These are phyloP conservation scores for Tragopan temminckii DNA, from an alignment of 2,797 vertebrate genomes.

Conservation along the genomic window DNA sequence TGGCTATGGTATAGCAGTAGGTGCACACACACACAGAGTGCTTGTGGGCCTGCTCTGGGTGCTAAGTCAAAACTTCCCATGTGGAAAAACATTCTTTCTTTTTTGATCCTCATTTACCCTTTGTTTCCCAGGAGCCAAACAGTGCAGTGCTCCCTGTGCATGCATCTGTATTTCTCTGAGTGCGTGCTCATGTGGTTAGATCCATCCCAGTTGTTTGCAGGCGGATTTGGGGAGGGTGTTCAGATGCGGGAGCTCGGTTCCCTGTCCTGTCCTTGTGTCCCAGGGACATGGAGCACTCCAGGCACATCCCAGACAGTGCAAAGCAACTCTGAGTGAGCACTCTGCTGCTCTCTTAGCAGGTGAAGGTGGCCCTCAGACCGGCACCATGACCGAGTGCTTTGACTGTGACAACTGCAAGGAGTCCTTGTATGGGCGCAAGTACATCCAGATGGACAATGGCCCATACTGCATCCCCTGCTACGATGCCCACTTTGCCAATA, in stretches of 20 bases:
- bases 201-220: not conserved
- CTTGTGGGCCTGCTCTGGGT: not conserved
- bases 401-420: constrained; percentile 98
- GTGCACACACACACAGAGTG: accelerated
- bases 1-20: not conserved
- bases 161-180: not conserved
- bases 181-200: not conserved
- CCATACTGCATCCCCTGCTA: constrained; percentile 99
- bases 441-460: constrained; percentile 94
- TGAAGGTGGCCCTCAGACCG: constrained; percentile 59
- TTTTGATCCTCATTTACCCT: not conserved
- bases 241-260: not conserved
- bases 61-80: not conserved
- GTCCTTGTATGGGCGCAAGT: constrained; percentile 96
- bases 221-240: not conserved
- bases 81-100: not conserved
- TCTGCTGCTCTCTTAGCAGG: constrained; percentile 1
- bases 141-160: not conserved
- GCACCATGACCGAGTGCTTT: constrained; percentile 94
- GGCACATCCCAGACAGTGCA: accelerated
- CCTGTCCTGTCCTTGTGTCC: not conserved
- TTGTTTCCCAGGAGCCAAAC: not conserved
- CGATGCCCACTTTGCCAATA: constrained; percentile 96
- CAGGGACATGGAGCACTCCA: accelerated
- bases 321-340: not conserved